Conservation (phyloP, 2,113 vertebrate species). For the Aleadryas rufinucha region DNA sequence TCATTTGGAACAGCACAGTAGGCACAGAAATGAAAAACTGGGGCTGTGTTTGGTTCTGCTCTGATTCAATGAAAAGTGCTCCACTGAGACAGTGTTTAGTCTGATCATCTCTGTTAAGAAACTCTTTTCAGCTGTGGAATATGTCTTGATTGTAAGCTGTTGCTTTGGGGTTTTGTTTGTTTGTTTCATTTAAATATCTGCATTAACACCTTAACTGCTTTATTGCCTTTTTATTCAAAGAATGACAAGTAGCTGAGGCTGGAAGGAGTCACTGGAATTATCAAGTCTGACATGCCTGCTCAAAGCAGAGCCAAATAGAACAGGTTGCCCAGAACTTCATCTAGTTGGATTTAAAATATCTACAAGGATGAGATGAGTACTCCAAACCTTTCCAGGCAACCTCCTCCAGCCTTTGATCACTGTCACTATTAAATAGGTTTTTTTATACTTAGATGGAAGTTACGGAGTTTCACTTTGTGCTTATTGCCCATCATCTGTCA, state of each 20-base stretch:
- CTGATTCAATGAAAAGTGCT: not conserved
- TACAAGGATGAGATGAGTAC: not conserved
- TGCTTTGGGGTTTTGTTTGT: not conserved
- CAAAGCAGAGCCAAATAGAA: not conserved
- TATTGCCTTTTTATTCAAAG: not conserved
- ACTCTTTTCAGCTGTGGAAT: not conserved
- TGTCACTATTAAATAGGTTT: not conserved
- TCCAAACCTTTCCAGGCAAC: not conserved
- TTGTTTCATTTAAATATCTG: not conserved
- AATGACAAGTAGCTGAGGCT: not conserved
- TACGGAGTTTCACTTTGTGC: not conserved
- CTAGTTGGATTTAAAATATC: not conserved
- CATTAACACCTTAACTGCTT: not conserved
- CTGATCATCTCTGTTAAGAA: not conserved
- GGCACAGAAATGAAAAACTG: not conserved
- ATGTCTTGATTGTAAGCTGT: not conserved
- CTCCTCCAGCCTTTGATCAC: not conserved
- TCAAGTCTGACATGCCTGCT: not conserved
- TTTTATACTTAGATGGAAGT: not conserved
- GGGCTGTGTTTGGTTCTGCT: not conserved
- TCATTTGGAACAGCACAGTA: not conserved
- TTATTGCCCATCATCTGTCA: not conserved
- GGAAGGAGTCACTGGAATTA: not conserved
- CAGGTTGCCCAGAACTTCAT: not conserved
- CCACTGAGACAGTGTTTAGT: not conserved